Evolutionary conservation across 2,888 invertebrate genomes (phyloP).

Genomic region (Pandemis corylana): DNA sequence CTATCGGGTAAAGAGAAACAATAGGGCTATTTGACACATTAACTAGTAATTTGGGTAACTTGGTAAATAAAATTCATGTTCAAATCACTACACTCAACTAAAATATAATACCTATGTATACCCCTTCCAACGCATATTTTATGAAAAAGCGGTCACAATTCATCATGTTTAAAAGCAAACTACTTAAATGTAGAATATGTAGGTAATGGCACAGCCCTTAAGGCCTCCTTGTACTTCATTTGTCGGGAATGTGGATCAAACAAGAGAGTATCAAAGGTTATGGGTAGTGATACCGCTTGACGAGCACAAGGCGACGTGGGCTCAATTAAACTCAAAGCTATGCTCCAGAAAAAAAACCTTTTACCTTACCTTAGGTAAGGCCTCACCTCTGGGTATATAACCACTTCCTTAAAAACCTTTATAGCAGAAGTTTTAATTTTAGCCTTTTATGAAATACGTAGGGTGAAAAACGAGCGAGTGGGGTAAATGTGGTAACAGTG

Average conservation of each 20-base stretch:
- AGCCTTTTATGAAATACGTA: background rate
- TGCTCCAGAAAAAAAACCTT: background rate
- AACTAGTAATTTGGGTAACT: too few relatives aligned
- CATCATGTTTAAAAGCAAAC: background rate
- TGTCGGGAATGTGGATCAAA: conserved; percentile 5
- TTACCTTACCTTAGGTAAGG: background rate
- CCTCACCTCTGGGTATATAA: background rate
- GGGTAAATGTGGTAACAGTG: too few relatives aligned
- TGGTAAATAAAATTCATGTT: too few relatives aligned
- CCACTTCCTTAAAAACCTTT: background rate
- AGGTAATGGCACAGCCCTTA: background rate
- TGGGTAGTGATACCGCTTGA: background rate
- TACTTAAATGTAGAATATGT: background rate
- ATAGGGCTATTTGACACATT: too few relatives aligned
- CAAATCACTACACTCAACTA: too few relatives aligned
- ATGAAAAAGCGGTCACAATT: too few relatives aligned
- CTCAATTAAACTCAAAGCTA: conserved; percentile 3
- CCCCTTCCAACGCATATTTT: too few relatives aligned
- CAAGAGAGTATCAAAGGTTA: background rate
- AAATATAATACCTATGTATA: too few relatives aligned
- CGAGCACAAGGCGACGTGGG: background rate
- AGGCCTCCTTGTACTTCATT: background rate
- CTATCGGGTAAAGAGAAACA: too few relatives aligned
- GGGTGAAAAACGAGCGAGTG: background rate
- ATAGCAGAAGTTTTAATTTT: background rate